A percentile compares a stretch with the other conserved stretches of the same genome.
phyloP scores from a whole-genome alignment of 1,140 invertebrate species.

The Drosophila guanche region DNA sequence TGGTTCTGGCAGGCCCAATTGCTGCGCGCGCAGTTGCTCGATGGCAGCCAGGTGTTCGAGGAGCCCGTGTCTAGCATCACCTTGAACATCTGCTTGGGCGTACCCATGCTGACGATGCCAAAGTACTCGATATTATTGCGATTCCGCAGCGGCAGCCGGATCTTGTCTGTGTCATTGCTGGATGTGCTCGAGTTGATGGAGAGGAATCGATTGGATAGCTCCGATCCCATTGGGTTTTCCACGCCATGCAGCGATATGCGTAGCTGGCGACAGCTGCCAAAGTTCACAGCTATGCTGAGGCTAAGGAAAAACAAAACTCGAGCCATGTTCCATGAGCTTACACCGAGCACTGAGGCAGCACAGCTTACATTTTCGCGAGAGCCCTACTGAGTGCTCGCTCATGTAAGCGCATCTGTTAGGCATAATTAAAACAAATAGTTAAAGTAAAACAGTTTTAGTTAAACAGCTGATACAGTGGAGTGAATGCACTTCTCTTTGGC shows the following conservation, averaged over 20 bases:
- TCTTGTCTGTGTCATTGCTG: background rate
- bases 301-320: conserved; percentile 14
- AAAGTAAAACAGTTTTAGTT: too few species aligned
- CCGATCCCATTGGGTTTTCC: background rate
- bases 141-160: conserved; percentile 26
- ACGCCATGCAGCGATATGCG: conserved; percentile 19
- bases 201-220: conserved; percentile 5
- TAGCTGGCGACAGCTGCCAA: conserved; percentile 3
- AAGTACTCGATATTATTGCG: conserved; percentile 52
- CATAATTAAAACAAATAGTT: conserved; percentile 16
- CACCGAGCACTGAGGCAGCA: conserved; percentile 22
- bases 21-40: conserved; percentile 39
- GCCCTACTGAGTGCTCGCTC: background rate
- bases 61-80: conserved; percentile 72
- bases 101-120: conserved; percentile 95
- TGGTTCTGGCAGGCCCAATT: conserved; percentile 57
- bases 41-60: conserved; percentile 65
- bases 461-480: too few species aligned
- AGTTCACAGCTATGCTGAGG: background rate
- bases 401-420: conserved; percentile 36
- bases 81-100: conserved; percentile 90
- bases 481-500: background rate
- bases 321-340: conserved; percentile 30
- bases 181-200: background rate
- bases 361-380: background rate